These are phyloP conservation scores for Emydoidea blandingii DNA, from an alignment of 2,797 vertebrate species.

Conservation along the genomic window DNA sequence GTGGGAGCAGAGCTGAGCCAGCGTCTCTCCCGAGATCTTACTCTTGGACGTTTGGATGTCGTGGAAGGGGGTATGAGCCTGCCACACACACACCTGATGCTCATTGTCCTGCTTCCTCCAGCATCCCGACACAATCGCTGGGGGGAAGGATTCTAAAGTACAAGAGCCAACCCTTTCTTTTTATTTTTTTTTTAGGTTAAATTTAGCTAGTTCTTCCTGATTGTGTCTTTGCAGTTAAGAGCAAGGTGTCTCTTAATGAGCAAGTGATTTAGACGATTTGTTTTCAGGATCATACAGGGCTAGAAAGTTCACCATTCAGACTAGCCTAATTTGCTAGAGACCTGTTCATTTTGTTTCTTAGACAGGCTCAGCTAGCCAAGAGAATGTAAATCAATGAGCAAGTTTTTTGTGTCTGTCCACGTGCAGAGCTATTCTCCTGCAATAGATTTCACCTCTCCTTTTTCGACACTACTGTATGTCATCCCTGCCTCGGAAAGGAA, in stretches of 20 bases:
- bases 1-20: neutral
- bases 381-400: neutral
- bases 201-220: neutral
- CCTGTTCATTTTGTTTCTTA: neutral
- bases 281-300: neutral
- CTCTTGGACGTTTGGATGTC: no score
- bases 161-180: neutral
- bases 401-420: neutral
- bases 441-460: constrained; percentile 13
- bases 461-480: neutral
- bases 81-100: neutral
- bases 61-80: neutral
- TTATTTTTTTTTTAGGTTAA: neutral
- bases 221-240: neutral
- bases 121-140: neutral
- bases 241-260: neutral
- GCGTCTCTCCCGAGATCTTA: neutral
- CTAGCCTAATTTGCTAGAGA: neutral
- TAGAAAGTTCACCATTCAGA: neutral
- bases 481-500: neutral
- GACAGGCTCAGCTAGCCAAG: neutral
- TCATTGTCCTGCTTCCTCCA: neutral
- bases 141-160: neutral
- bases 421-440: neutral
- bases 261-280: neutral